Conservation (phyloP, 2,888 invertebrate genomes). For the Spilarctia lutea region DNA sequence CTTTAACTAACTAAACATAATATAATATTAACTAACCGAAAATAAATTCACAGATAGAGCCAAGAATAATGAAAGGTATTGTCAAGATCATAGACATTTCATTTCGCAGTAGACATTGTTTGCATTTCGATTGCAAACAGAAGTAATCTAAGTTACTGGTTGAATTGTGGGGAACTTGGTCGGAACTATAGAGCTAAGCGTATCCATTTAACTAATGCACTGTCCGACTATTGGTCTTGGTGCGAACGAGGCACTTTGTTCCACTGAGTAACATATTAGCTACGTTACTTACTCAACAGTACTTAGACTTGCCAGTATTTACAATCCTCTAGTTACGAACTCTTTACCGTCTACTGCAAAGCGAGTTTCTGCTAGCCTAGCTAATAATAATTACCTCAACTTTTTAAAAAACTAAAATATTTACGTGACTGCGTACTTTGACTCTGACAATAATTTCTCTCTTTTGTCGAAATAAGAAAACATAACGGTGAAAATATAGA, state of each 20-base stretch:
- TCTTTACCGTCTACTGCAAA: constrained; percentile 18
- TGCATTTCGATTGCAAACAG: constrained; percentile 73
- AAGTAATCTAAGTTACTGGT: constrained; percentile 79
- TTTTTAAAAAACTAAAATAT: not conserved
- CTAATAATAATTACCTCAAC: not conserved
- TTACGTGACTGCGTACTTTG: not conserved
- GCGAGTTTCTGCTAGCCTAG: not conserved
- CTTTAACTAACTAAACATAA: constrained; percentile 10
- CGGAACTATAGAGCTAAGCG: constrained; percentile 75
- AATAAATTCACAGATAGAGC: constrained; percentile 12
- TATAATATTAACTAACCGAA: constrained; percentile 5
- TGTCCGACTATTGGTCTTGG: constrained; percentile 83
- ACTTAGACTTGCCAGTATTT: constrained; percentile 55
- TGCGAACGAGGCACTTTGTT: constrained; percentile 82
- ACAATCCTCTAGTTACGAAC: constrained; percentile 46
- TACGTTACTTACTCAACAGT: constrained; percentile 57
- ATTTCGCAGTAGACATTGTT: constrained; percentile 70
- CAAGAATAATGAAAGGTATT: constrained; percentile 46
- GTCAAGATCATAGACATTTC: constrained; percentile 69
- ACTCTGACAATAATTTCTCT: too few species aligned
- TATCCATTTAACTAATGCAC: constrained; percentile 85
- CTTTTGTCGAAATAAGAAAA: too few species aligned
- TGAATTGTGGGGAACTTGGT: constrained; percentile 80
- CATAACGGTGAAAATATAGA: too few species aligned
- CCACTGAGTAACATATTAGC: constrained; percentile 76